These are phyloP conservation scores for Mormyrus proboscirostris DNA, from an alignment of 2,797 vertebrate genomes.

Conservation along the genomic window DNA sequence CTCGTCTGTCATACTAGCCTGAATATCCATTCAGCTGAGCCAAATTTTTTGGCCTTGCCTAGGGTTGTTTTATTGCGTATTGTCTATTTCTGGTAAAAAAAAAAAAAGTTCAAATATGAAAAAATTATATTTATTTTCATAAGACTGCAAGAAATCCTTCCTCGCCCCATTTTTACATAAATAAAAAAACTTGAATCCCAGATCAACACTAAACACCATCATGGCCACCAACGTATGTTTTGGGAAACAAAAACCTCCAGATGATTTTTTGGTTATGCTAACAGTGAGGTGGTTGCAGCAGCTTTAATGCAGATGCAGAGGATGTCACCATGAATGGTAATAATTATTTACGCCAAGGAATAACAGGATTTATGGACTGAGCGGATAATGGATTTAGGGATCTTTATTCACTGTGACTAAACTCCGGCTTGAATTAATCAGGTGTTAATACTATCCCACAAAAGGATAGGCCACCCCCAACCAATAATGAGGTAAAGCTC, in stretches of 20 bases:
- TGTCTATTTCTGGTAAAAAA: not conserved
- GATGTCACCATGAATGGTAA: not conserved
- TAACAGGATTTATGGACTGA: not conserved
- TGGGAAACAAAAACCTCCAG: not conserved
- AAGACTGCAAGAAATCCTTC: not conserved
- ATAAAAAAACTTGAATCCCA: not conserved
- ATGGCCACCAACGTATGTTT: not conserved
- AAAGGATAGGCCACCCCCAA: not conserved
- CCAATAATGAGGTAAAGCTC: not conserved
- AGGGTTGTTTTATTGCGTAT: not conserved
- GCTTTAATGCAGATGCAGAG: not conserved
- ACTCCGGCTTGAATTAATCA: slow-evolving; percentile 5
- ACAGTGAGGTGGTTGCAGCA: not conserved
- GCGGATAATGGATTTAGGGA: slow-evolving; percentile 1
- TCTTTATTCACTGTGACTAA: not conserved
- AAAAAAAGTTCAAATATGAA: not conserved
- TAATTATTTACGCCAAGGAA: slow-evolving; percentile 9
- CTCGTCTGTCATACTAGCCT: not conserved
- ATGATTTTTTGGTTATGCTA: not conserved
- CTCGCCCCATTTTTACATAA: not conserved
- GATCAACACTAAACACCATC: not conserved
- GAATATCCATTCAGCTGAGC: not conserved
- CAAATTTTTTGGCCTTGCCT: not conserved
- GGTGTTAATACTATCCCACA: not conserved
- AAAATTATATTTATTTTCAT: not conserved